Evolutionary conservation across 2,113 vertebrate species (phyloP).

Genomic region (Camelus bactrianus): DNA sequence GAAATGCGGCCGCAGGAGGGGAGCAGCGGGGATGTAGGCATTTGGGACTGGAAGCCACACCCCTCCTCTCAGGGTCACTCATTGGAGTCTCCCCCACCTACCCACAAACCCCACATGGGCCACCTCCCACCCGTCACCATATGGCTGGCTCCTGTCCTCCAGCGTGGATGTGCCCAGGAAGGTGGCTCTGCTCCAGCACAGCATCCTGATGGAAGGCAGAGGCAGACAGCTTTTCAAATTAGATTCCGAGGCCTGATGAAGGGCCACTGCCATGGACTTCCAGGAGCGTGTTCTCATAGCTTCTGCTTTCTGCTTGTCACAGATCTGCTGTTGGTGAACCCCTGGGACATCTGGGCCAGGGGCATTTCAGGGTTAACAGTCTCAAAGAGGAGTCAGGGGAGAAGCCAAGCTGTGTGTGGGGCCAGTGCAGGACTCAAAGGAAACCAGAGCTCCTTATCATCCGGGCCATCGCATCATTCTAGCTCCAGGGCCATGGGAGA

Average conservation of each 20-base stretch:
- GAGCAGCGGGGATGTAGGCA: neutral
- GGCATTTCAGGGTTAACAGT: neutral
- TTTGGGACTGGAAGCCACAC: neutral
- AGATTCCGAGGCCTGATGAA: constrained; percentile 61
- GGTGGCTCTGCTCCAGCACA: neutral
- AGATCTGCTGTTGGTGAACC: neutral
- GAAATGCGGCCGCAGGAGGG: neutral
- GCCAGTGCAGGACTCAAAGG: neutral
- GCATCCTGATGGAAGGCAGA: constrained; percentile 60
- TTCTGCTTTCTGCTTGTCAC: neutral
- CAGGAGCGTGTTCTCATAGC: neutral
- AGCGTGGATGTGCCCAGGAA: accelerated
- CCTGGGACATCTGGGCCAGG: neutral
- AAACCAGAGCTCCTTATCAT: neutral
- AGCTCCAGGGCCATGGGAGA: neutral
- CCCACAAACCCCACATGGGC: too few relatives aligned
- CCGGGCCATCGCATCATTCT: accelerated
- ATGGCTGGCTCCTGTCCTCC: constrained; percentile 9
- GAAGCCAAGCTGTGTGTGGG: neutral
- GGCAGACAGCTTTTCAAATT: constrained; percentile 68
- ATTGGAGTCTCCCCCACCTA: neutral
- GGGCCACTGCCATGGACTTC: neutral
- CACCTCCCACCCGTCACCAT: neutral
- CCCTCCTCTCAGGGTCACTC: neutral
- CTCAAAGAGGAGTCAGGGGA: neutral